Evolutionary conservation across 2,888 invertebrate genomes (phyloP), one percentile per base, ranked within the genome.

Genomic region (Nomada hirtipes): DNA sequence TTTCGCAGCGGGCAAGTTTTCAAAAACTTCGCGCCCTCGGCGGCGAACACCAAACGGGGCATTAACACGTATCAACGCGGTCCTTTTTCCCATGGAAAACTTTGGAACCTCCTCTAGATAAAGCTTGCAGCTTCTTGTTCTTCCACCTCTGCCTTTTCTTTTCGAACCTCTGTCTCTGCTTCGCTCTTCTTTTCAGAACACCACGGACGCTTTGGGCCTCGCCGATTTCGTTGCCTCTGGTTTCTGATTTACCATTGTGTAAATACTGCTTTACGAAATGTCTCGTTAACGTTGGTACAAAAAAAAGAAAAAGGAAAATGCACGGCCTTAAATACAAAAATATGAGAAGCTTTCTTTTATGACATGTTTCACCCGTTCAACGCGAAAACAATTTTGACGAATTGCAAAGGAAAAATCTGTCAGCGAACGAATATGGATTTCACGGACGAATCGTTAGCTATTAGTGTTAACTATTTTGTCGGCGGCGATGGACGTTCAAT

Each of bases 31-130:
- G 60, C 23, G 7, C 36, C 29, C 50, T 53, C 52, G 2, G 13
- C 50, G 55, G 47, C n/a, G 9, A 18, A 42, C 26, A 47, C 55
- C 59, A 20, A 2, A 13, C 11, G 4, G 2, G 11, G 53, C 44
- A 65, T 70, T 70, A 79, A 65, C 69, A 20, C 70, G 47, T 76
- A 57, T 64, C 57, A 47, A 50, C 36, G 13, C 42, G 10, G 23
- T 1, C 42, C 15, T 64, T 59, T 20, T 57, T 42, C 11, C 26
- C 13, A 18, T 18, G 59, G 9, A 1, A 9, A 61, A 57, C n/a
- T 26, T 15, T 15, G 23, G 50, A 47, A 36, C 15, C 55, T 23
- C 13, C 44, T 23, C n/a, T 47, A 42, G 53, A 44, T 57, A 57
- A 50, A 76, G 23, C 26, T 47, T 9, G 10, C 15, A 9, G 26